Evolutionary conservation across 2,113 vertebrate genomes (phyloP).

Genomic region (Bothrops jararaca): DNA sequence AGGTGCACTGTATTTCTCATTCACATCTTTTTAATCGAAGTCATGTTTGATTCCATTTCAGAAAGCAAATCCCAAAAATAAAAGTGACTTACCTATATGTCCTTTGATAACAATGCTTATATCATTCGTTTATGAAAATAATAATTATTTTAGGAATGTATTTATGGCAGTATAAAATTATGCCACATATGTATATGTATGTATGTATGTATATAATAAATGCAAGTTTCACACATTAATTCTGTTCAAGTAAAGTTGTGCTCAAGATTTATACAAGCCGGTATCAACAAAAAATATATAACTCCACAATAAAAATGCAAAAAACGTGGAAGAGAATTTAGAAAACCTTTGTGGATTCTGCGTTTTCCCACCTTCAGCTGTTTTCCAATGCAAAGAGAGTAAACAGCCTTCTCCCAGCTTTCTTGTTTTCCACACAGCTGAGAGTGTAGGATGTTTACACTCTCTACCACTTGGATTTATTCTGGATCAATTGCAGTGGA

Average conservation of each 20-base stretch:
- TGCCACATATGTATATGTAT: not conserved
- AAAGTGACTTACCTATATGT: not conserved
- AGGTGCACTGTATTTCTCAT: not conserved
- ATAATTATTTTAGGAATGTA: not conserved
- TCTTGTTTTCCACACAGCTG: conserved; percentile 83
- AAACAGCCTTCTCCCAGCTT: conserved; percentile 99
- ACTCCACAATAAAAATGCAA: conserved; percentile 25
- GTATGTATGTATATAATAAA: not conserved
- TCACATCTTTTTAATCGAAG: not conserved
- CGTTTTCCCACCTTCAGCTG: conserved; percentile 49
- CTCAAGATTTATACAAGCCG: not conserved
- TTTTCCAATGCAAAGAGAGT: conserved; percentile 86
- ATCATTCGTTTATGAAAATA: not conserved
- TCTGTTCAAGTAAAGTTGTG: not conserved
- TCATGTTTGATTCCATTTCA: not conserved
- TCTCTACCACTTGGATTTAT: conserved; percentile 80
- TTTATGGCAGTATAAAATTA: not conserved
- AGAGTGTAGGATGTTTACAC: conserved; percentile 99
- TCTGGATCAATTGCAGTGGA: conserved; percentile 38
- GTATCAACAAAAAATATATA: conserved; percentile 13
- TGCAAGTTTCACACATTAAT: not conserved
- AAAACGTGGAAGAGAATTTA: not conserved
- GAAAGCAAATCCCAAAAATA: not conserved
- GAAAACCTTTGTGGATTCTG: conserved; percentile 4
- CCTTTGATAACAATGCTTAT: not conserved